Conservation (phyloP, 1,140 invertebrate genomes). For the Anastrepha obliqua region DNA sequence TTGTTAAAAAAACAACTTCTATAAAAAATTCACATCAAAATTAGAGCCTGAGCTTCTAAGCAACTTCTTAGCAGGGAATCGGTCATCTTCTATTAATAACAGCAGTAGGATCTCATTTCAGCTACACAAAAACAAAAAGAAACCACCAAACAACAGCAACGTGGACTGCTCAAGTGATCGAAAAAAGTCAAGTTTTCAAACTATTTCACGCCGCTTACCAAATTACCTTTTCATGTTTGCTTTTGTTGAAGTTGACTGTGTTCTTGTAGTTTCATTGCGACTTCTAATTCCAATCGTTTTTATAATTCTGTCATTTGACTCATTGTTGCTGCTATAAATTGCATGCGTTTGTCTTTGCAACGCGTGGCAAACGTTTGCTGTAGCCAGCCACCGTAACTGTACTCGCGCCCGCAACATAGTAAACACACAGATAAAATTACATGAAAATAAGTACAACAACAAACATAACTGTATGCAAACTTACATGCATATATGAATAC, state of each 20-base stretch:
- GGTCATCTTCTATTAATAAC: too few species aligned
- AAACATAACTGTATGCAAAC: not conserved
- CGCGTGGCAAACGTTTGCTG: conserved; percentile 10
- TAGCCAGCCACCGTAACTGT: not conserved
- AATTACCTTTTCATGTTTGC: not conserved
- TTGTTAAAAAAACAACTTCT: too few species aligned
- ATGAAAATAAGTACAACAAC: too few species aligned
- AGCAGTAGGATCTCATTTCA: too few species aligned
- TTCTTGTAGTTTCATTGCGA: not conserved
- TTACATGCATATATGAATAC: conserved; percentile 11
- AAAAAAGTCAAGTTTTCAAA: not conserved
- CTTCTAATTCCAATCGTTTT: not conserved
- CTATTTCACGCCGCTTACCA: not conserved
- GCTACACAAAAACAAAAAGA: not conserved
- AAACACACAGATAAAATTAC: not conserved
- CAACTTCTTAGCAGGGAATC: too few species aligned
- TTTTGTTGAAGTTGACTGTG: not conserved
- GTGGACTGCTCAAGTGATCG: not conserved
- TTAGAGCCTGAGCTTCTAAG: too few species aligned
- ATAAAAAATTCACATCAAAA: too few species aligned
- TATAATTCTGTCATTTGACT: conserved; percentile 26
- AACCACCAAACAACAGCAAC: not conserved
- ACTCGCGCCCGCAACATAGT: conserved; percentile 21
- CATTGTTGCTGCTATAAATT: conserved; percentile 42
- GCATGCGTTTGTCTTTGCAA: conserved; percentile 23